phyloP scores from a whole-genome alignment of 2,888 invertebrate genomes.

The Dione juno region DNA sequence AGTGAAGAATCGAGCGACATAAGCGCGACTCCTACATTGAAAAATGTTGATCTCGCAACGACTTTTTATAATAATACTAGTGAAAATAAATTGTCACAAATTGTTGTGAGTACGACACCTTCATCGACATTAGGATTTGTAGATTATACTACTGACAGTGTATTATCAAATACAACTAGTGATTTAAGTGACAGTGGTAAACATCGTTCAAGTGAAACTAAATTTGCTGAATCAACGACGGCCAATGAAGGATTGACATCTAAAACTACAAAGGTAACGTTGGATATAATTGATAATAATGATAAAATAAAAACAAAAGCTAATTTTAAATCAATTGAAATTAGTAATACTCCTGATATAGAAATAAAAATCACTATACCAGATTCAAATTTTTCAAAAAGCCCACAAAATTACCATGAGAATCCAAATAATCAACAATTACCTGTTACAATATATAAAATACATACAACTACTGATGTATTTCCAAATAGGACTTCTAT shows the following conservation, averaged over 20 bases:
- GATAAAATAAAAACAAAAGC: background rate
- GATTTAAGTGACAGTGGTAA: constrained; percentile 30
- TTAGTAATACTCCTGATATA: background rate
- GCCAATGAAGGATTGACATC: constrained; percentile 5
- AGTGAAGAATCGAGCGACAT: constrained; percentile 48
- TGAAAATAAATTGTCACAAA: constrained; percentile 16
- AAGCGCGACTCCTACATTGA: constrained; percentile 19
- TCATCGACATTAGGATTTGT: constrained; percentile 33
- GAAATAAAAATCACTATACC: background rate
- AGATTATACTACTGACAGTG: constrained; percentile 4
- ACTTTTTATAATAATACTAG: constrained; percentile 25
- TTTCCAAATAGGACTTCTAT: background rate
- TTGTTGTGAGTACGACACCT: constrained; percentile 45
- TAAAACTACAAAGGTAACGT: constrained; percentile 13
- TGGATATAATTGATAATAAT: constrained; percentile 8
- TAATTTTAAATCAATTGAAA: background rate
- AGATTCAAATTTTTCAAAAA: background rate
- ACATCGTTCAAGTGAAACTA: background rate
- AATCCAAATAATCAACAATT: background rate
- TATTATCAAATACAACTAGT: constrained; percentile 18
- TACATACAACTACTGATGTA: background rate
- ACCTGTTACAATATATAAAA: background rate
- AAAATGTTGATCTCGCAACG: constrained; percentile 32
- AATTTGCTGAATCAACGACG: constrained; percentile 1
- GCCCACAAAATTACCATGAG: background rate